Evolutionary conservation across 2,888 invertebrate species (phyloP).

Genomic region (Cryptocheilus praepositus): DNA sequence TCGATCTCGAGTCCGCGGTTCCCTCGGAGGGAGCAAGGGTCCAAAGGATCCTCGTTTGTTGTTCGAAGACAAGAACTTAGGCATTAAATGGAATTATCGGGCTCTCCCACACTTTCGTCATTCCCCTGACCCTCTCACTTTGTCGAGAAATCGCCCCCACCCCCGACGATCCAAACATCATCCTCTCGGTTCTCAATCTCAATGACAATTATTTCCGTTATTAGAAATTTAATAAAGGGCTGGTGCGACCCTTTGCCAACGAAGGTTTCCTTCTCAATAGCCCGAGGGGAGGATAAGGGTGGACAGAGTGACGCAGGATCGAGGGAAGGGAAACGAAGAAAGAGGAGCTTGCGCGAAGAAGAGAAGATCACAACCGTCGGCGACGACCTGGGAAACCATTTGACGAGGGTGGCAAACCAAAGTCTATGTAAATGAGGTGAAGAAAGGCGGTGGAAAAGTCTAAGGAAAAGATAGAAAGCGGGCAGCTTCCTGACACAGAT

Average conservation of each 20-base stretch:
- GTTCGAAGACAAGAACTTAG: constrained; percentile 43
- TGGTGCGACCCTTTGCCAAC: constrained; percentile 40
- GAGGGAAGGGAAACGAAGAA: constrained; percentile 16
- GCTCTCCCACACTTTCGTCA: constrained; percentile 29
- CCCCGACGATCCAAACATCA: constrained; percentile 39
- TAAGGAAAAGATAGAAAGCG: constrained; percentile 5
- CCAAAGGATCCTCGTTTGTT: constrained; percentile 28
- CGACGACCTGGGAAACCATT: constrained; percentile 17
- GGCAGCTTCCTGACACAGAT: constrained; percentile 31
- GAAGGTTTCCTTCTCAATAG: constrained; percentile 33
- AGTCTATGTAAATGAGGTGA: constrained; percentile 47
- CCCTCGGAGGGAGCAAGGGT: constrained; percentile 25
- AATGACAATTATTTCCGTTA: constrained; percentile 70
- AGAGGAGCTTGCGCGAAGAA: constrained; percentile 26
- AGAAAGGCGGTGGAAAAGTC: constrained; percentile 17
- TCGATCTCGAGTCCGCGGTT: constrained; percentile 20
- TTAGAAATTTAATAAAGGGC: constrained; percentile 72
- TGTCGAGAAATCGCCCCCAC: constrained; percentile 24
- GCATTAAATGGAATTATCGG: constrained; percentile 55
- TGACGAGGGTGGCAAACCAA: constrained; percentile 15
- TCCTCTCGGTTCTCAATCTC: constrained; percentile 28
- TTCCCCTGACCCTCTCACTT: constrained; percentile 26
- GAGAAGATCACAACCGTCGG: neutral
- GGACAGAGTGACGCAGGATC: constrained; percentile 10
- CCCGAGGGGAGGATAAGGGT: constrained; percentile 20